Evolutionary conservation across 2,113 vertebrate species (phyloP).

Genomic region (Todiramphus chloris): DNA sequence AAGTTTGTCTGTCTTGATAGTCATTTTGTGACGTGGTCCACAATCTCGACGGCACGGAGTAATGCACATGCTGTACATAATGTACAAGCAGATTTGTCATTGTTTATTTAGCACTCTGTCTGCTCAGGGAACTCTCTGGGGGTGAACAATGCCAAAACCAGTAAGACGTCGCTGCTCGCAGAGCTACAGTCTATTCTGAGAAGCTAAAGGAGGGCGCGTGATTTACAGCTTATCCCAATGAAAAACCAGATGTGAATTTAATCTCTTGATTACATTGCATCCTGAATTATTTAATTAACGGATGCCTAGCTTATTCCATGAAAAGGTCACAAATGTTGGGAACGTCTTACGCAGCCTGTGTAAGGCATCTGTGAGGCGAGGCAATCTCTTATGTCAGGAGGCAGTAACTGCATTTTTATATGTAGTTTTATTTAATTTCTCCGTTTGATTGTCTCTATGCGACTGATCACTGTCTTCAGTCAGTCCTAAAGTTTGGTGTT

Average conservation of each 20-base stretch:
- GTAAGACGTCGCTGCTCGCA: not conserved
- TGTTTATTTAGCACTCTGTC: slow-evolving; percentile 64
- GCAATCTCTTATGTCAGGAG: not conserved
- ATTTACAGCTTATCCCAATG: slow-evolving; percentile 55
- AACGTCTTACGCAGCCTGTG: not conserved
- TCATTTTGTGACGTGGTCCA: slow-evolving; percentile 27
- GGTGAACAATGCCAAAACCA: slow-evolving; percentile 39
- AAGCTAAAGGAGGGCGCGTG: slow-evolving; percentile 44
- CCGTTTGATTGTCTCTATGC: not conserved
- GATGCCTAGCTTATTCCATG: slow-evolving; percentile 52
- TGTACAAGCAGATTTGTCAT: slow-evolving; percentile 59
- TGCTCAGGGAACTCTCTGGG: slow-evolving; percentile 50
- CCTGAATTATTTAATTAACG: slow-evolving; percentile 68
- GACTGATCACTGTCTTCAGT: not conserved
- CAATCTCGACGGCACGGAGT: slow-evolving; percentile 24
- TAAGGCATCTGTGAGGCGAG: not conserved
- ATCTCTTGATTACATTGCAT: slow-evolving; percentile 69
- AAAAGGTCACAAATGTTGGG: slow-evolving; percentile 53
- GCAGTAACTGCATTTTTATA: not conserved
- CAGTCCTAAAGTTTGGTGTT: not conserved
- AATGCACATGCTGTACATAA: slow-evolving; percentile 52
- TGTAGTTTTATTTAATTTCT: not conserved
- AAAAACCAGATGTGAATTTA: slow-evolving; percentile 64
- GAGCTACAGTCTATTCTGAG: slow-evolving; percentile 19
- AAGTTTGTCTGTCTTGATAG: slow-evolving; percentile 27